Evolutionary conservation across 1,140 invertebrate genomes (phyloP).

Genomic region (Phymastichus coffea): DNA sequence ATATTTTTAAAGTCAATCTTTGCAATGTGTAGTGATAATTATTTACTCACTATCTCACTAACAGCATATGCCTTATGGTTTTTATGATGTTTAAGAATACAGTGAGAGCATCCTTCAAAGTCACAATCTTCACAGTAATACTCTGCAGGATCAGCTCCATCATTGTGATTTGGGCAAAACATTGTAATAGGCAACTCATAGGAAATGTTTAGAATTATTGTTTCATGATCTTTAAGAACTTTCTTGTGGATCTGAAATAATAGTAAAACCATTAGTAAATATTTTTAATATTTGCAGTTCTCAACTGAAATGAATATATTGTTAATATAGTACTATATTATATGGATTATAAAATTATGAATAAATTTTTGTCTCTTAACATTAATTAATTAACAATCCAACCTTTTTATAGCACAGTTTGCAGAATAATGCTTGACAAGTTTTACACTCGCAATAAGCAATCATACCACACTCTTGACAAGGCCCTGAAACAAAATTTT

Average conservation of each 20-base stretch:
- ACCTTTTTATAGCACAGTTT: constrained; percentile 43
- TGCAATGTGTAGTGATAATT: too few species aligned
- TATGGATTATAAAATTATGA: too few species aligned
- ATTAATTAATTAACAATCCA: too few species aligned
- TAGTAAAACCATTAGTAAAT: too few species aligned
- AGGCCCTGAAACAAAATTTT: constrained; percentile 32
- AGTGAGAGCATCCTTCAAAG: constrained; percentile 43
- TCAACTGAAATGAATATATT: too few species aligned
- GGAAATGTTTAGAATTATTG: constrained; percentile 8
- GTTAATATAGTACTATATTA: too few species aligned
- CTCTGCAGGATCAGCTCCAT: constrained; percentile 30
- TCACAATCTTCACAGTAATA: constrained; percentile 50
- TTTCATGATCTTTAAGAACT: constrained; percentile 36
- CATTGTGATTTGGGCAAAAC: constrained; percentile 23
- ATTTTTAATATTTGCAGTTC: too few species aligned
- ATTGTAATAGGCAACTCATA: constrained; percentile 18
- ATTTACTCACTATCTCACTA: too few species aligned
- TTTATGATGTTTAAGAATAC: constrained; percentile 43
- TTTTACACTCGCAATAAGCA: constrained; percentile 33
- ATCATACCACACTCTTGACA: constrained; percentile 41
- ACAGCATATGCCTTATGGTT: constrained; percentile 12
- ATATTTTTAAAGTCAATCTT: too few species aligned
- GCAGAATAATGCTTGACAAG: constrained; percentile 42
- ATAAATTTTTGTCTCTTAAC: too few species aligned
- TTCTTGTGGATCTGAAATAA: constrained; percentile 38